Evolutionary conservation across 2,797 vertebrate species (phyloP), one percentile per base, ranked within the genome.

Genomic region (Tympanoctomys barrerae): DNA sequence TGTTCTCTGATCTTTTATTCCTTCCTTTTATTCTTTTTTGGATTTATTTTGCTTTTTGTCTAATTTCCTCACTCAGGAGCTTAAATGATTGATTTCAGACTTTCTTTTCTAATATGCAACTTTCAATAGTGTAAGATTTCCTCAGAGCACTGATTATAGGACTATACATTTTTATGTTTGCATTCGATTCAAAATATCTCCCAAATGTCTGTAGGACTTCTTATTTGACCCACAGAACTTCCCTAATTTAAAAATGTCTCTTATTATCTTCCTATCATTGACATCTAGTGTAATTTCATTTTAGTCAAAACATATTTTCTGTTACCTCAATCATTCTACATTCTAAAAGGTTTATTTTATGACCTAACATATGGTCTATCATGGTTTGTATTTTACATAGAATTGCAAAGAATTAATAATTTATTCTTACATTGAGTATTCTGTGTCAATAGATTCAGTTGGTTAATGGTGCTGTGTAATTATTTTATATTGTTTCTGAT

Each of bases 41-140:
- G 70, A n/a, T 93, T 86, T 82, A 68, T 90, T 77, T 84, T 78
- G 14, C 64, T 91, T 8, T 77, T 87, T 90, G 52, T 77, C 91
- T 73, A 81, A 49, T 73, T 79, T 86, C 46, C 62, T 87, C 77
- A 71, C 18, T 61, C 39, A 4, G 42, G 79, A 83, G 18, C 21
- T 90, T 85, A 85, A 57, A 36, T 62, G 33, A 71, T 57, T 90
- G 19, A 61, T 66, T 86, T 90, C 7, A 90, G 57, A 87, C 1
- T 42, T 57, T 90, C n/a, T 86, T 83, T 93, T n/a, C 66, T 87
- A 82, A 77, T 68, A 86, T 52, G 59, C 54, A 89, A 85, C 36
- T 64, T 59, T 95, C 77, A 75, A 68, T 68, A 59, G 49, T 75
- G 62, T 18, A 82, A n/a, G 24, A 59, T 81, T 90, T 87, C 28